Conservation (phyloP, 1,140 invertebrate genomes). For the Drosophila repletoides region DNA sequence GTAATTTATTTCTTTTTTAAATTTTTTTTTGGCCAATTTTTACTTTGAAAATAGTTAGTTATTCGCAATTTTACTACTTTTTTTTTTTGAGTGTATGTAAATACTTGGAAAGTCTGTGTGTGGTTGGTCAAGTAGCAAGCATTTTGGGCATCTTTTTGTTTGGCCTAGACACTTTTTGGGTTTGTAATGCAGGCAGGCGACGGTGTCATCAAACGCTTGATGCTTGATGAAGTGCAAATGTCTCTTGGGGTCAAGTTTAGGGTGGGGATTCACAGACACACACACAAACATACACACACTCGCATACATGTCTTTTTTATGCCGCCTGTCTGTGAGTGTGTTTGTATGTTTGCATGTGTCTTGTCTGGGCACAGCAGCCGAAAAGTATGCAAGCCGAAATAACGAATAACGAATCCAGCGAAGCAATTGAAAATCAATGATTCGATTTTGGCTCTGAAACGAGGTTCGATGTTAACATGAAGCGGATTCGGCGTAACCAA, state of each 20-base stretch:
- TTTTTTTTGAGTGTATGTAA: background rate
- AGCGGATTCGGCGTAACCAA: constrained; percentile 22
- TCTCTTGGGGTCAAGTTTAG: constrained; percentile 75
- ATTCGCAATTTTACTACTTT: no score
- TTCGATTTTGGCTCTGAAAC: constrained; percentile 49
- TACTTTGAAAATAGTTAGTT: no score
- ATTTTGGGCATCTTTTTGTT: constrained; percentile 46
- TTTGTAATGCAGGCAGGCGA: constrained; percentile 41
- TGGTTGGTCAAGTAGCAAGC: constrained; percentile 24
- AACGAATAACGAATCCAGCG: constrained; percentile 33
- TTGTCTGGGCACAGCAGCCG: constrained; percentile 43
- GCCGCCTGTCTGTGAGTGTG: constrained; percentile 25
- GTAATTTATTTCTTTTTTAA: no score
- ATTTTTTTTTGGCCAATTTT: no score
- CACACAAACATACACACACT: constrained; percentile 28
- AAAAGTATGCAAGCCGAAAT: constrained; percentile 15
- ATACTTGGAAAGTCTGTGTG: no score
- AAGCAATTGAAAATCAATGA: constrained; percentile 70
- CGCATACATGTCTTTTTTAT: background rate
- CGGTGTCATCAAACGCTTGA: constrained; percentile 51
- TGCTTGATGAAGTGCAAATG: constrained; percentile 78
- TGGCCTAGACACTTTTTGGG: constrained; percentile 34
- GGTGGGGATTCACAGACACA: constrained; percentile 45
- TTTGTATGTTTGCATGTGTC: constrained; percentile 12
- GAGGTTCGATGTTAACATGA: constrained; percentile 6